Base-by-base conservation (phyloP, 2,113 vertebrate genomes). In the Scalopus aquaticus region DNA sequence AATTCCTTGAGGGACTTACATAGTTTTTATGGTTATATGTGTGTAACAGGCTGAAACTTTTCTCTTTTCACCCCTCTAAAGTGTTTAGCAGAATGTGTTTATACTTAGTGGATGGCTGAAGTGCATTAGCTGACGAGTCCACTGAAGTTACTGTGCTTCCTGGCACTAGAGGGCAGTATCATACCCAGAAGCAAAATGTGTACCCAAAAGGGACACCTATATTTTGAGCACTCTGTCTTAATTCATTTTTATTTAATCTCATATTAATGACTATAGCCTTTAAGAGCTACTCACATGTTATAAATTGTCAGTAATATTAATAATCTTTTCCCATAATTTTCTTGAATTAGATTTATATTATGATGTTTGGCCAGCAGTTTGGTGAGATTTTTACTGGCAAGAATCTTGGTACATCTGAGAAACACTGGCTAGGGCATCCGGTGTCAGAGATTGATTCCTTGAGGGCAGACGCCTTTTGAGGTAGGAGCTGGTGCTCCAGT, bases 91-190 rank as follows among this genome's bases (percentile, higher is more conserved):
- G 82, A 72, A 54, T 62, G 24, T 78, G 46, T 88, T 67, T 65
- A 35, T 91, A 72, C 9, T 13, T 64, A 39, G 49, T 69, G 64
- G 80, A 10, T 77, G 3, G 62, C 49, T 76, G 44, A 37, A 90
- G 20, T 24, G 37, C 20, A 35, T 51, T 74, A 91, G 67, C 60
- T 70, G 56, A 1, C 74, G 56, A 19, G 22, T 78, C 39, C 51
- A 1, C 62, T 39, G n/a, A 70, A 69, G 44, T 88, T 69, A 56
- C 26, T 73, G 28, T 92, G 60, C 17, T 65, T 78, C 42, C 70
- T 94, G 93, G 26, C 95, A 97, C 94, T 96, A 96, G 97, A 93
- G 96, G 96, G 94, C 95, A 91, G 90, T 96, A 12, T 87, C 30
- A 9, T 90, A 62, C 62, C 56, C 67, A 19, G 76, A 91, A 85